Evolutionary conservation across 2,888 invertebrate genomes (phyloP).

Genomic region (Lissocephala sabroskyi): DNA sequence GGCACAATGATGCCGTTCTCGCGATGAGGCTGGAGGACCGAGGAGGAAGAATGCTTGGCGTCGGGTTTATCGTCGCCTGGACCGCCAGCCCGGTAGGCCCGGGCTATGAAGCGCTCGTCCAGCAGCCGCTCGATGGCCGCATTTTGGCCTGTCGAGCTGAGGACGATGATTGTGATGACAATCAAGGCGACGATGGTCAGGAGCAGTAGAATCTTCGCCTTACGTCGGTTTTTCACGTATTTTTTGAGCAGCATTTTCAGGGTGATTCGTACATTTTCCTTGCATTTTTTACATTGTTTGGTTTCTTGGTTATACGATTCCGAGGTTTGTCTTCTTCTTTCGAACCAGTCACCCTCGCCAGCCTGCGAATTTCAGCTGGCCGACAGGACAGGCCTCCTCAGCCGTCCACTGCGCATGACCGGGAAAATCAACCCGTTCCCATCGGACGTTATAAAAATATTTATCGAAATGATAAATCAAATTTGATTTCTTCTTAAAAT

Average conservation of each 20-base stretch:
- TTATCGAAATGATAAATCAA: too few species aligned
- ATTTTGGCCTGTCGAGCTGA: constrained; percentile 56
- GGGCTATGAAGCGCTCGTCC: constrained; percentile 63
- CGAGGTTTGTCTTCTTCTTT: too few species aligned
- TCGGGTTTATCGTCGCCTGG: constrained; percentile 12
- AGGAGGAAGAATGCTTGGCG: background rate
- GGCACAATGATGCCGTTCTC: constrained; percentile 68
- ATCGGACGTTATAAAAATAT: too few species aligned
- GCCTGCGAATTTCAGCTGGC: too few species aligned
- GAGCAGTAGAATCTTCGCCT: constrained; percentile 67
- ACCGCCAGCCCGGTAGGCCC: constrained; percentile 42
- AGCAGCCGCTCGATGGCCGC: constrained; percentile 58
- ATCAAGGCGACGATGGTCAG: constrained; percentile 65
- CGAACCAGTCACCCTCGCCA: too few species aligned
- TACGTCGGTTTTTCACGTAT: constrained; percentile 71
- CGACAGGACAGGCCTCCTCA: too few species aligned
- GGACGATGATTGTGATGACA: constrained; percentile 64
- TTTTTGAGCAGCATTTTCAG: constrained; percentile 69
- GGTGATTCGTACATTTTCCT: background rate
- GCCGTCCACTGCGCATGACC: too few species aligned
- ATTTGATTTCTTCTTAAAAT: too few species aligned
- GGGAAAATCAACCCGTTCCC: too few species aligned
- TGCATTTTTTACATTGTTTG: constrained; percentile 43
- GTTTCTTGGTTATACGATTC: too few species aligned
- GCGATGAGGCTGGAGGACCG: constrained; percentile 46